Conservation (phyloP, 1,140 invertebrate genomes). For the Camponotus pennsylvanicus region DNA sequence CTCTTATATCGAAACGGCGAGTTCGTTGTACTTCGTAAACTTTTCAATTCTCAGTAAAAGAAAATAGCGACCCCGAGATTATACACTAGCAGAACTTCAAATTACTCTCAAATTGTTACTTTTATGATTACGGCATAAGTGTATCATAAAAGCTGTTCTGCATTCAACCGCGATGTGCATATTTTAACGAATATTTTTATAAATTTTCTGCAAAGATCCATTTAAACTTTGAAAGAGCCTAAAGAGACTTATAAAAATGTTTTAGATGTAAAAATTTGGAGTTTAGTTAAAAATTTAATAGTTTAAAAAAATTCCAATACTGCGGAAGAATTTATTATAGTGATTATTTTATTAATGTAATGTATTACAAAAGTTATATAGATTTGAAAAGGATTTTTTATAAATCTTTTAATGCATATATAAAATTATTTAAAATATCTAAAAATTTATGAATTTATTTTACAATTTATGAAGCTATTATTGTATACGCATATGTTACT, state of each 20-base stretch:
- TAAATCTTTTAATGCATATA: background rate
- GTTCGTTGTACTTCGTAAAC: constrained; percentile 47
- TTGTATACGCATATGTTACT: background rate
- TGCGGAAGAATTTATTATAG: background rate
- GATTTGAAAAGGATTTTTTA: background rate
- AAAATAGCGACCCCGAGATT: constrained; percentile 48
- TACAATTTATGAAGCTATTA: background rate
- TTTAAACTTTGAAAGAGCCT: background rate
- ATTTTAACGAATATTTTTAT: background rate
- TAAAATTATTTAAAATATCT: background rate
- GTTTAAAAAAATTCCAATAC: background rate
- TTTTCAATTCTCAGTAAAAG: constrained; percentile 58
- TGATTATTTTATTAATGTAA: background rate
- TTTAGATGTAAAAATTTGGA: background rate
- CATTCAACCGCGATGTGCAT: constrained; percentile 10
- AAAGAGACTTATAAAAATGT: constrained; percentile 7
- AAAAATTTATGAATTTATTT: background rate
- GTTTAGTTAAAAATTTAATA: background rate
- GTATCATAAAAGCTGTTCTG: background rate
- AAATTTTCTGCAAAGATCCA: background rate
- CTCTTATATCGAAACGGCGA: constrained; percentile 55
- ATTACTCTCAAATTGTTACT: constrained; percentile 58
- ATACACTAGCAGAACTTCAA: constrained; percentile 40
- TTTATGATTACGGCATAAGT: constrained; percentile 38
- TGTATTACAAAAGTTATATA: background rate